Conservation (phyloP, 2,797 vertebrate genomes). For the Tarsius wallacei region DNA sequence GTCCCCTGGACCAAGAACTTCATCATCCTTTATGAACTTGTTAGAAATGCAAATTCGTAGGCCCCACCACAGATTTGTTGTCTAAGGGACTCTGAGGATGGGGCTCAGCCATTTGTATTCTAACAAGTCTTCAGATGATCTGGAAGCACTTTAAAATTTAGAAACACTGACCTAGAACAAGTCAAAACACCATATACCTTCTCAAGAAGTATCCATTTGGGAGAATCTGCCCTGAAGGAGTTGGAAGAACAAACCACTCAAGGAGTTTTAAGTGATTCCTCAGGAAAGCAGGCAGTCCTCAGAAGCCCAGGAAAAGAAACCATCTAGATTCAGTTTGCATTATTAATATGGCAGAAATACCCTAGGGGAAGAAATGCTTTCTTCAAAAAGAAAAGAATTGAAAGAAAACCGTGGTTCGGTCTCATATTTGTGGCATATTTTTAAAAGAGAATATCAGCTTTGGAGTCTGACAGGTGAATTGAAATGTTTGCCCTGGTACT, state of each 20-base stretch:
- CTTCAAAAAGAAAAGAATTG: background rate
- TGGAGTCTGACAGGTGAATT: background rate
- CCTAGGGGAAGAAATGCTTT: background rate
- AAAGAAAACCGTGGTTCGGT: background rate
- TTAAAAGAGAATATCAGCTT: background rate
- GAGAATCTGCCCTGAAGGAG: background rate
- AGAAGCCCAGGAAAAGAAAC: background rate
- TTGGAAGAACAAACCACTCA: background rate
- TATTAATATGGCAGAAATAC: background rate
- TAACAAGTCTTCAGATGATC: background rate
- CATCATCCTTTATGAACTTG: background rate
- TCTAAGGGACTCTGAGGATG: background rate
- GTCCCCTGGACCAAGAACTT: background rate
- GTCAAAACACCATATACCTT: background rate
- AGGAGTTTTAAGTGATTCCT: background rate
- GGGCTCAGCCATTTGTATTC: background rate
- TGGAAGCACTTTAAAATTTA: accelerated
- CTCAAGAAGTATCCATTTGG: background rate
- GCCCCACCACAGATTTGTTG: background rate
- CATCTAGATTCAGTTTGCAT: background rate
- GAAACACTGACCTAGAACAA: background rate
- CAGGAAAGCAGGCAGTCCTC: background rate
- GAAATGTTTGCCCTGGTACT: background rate
- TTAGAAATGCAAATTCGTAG: constrained; percentile 1
- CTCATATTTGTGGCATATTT: background rate